Evolutionary conservation across 2,113 vertebrate species (phyloP).

Genomic region (Damaliscus lunatus): DNA sequence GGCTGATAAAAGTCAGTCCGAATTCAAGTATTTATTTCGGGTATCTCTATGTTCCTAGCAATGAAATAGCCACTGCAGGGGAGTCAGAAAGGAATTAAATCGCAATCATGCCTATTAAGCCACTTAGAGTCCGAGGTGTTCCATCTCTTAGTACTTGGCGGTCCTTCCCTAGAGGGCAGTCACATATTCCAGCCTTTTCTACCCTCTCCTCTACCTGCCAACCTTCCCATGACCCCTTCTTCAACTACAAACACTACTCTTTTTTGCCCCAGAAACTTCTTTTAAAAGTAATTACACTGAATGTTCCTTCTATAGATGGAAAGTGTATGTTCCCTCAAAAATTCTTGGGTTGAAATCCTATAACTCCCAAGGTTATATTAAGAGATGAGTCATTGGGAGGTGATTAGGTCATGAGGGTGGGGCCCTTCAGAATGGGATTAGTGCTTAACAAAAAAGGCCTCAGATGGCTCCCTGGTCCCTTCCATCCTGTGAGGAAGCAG

Average conservation of each 20-base stretch:
- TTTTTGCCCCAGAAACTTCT: not conserved
- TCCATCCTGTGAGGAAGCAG: fast-evolving
- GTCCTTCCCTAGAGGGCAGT: not conserved
- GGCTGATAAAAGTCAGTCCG: not conserved
- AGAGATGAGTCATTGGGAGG: not conserved
- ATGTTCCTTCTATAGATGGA: not conserved
- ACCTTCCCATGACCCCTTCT: not conserved
- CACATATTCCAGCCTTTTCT: not conserved
- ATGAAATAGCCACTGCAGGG: not conserved
- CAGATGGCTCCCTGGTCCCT: fast-evolving
- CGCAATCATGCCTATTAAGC: not conserved
- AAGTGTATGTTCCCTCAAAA: not conserved
- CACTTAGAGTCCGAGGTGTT: not conserved
- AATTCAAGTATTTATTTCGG: not conserved
- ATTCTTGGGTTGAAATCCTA: not conserved
- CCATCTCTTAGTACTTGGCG: not conserved
- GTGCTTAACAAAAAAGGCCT: not conserved
- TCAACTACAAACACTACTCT: not conserved
- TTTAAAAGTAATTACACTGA: not conserved
- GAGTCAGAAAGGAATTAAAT: not conserved
- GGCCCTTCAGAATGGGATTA: not conserved
- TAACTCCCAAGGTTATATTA: not conserved
- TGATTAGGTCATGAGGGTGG: not conserved
- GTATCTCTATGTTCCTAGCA: not conserved
- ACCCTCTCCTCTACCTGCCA: not conserved